Base-by-base conservation (phyloP, 2,888 invertebrate genomes). In the Pandemis heparana region DNA sequence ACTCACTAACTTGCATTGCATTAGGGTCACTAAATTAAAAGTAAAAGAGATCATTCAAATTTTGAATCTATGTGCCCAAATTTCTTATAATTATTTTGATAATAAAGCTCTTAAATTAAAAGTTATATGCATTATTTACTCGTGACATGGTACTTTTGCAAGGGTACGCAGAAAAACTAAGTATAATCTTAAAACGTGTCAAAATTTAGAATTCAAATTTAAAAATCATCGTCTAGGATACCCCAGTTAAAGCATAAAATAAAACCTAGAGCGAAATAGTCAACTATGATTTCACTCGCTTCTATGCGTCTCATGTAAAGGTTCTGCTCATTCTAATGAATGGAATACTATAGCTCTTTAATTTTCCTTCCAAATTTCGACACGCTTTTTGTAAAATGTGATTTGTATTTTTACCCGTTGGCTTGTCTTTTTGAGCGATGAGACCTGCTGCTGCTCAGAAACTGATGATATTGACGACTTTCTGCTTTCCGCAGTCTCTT, bases 401-500 rank as follows among this genome's bases (percentile, higher is more conserved):
- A 62, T 61, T 75, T 59, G 32, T 53, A 66, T 53, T 43, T 83
- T 83, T 87, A 94, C 94, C 91, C 85, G 92, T 68, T 90, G 89
- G 23, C 86, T 86, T 56, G 88, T 82, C 84, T 94, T 94, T 83
- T 92, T 94, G 66, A 92, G 75, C 64, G 88, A 80, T 48, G 89
- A 77, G 16, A 87, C 85, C 77, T 94, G 88, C 81, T 94, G 89
- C 79, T 92, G 87, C 81, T 95, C 93, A 61, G 91, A 87, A 38
- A 90, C 84, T 70, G 90, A 82, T 4, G 94, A 85, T 76, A 94
- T 80, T 0, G 95, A 95, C 6, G 94, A 94, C 71, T 94, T 94
- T 83, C 94, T 92, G 81, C 92, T 94, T 78, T 95, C 95, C 39
- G 94, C 87, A 76, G 92, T 87, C 83, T 94, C 94, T 71, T 94